These are phyloP conservation scores for Conus ventricosus DNA, from an alignment of 1,140 invertebrate genomes.

Conservation along the genomic window DNA sequence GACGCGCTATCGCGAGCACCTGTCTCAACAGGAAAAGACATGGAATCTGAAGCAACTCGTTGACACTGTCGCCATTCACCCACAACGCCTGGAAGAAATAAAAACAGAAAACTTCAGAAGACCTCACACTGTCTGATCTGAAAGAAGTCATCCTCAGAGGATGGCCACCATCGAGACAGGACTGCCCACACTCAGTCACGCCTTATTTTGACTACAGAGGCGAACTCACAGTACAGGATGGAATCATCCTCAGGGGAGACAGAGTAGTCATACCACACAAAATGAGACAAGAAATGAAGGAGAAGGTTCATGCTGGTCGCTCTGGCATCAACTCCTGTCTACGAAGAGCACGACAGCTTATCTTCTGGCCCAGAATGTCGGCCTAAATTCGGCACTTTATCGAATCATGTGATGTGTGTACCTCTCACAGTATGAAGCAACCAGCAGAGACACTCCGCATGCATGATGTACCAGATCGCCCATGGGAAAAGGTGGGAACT, in stretches of 20 bases:
- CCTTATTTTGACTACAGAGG: conserved; percentile 42
- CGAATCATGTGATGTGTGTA: conserved; percentile 42
- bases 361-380: too few species aligned
- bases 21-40: too few species aligned
- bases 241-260: conserved; percentile 47
- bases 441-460: too few species aligned
- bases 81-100: conserved; percentile 9
- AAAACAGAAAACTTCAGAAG: conserved; percentile 29
- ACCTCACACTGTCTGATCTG: neutral
- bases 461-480: conserved; percentile 44
- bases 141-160: conserved; percentile 15
- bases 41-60: neutral
- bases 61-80: neutral
- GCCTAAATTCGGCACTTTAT: conserved; percentile 45
- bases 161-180: conserved; percentile 27
- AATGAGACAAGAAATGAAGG: conserved; percentile 42
- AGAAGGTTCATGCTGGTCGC: conserved; percentile 42
- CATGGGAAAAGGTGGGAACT: conserved; percentile 50
- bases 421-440: conserved; percentile 20
- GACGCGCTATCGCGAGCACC: conserved; percentile 22
- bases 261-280: conserved; percentile 44
- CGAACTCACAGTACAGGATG: conserved; percentile 52
- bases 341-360: conserved; percentile 41
- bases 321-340: conserved; percentile 51
- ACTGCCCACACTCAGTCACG: conserved; percentile 41